Base-by-base conservation (phyloP, 2,113 vertebrate genomes). In the Periophthalmodon schlosseri region DNA sequence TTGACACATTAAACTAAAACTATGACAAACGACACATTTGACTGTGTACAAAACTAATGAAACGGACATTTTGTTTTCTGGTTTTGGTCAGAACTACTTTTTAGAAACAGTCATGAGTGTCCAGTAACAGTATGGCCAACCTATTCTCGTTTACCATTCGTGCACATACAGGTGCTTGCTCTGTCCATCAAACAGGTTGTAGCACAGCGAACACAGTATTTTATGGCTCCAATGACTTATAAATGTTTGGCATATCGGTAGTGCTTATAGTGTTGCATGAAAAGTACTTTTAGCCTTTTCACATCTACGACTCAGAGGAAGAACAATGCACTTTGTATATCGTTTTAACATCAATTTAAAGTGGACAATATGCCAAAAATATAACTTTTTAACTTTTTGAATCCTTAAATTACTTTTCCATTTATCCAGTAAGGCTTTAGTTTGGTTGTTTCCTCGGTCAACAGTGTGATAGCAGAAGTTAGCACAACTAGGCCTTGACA, bases 111-210 rank as follows among this genome's bases (percentile, higher is more conserved):
- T 87, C 80, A 90, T 88, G 87, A 91, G 82, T 93, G 91, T 93
- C 93, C 92, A 94, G 93, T 92, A 70, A 94, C 92, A 94, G 92
- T 93, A 94, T 93, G 92, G 92, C 83, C 89, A 84, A 73, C 82
- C 79, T 81, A 57, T 34, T 68, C 23, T 80, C 72, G 67, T 57
- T 61, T 47, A 72, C n/a, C 64, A 70, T 67, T 8, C 56, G 9
- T 69, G 76, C 36, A 76, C 47, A 85, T 65, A 70, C 70, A 83
- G 75, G 66, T 39, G 70, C 70, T 83, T 74, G 61, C 69, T 74
- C 76, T 44, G 66, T 56, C 74, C 39, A 47, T 47, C 44, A 49
- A n/a, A 39, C 20, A 34, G 20, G 34, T 39, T 65, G 18, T 18
- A 63, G 60, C 7, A 18, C 7, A 10, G 39, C 39, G 10, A 44